Base-by-base conservation (phyloP, 2,888 invertebrate genomes). In the Trichacis sp. region DNA sequence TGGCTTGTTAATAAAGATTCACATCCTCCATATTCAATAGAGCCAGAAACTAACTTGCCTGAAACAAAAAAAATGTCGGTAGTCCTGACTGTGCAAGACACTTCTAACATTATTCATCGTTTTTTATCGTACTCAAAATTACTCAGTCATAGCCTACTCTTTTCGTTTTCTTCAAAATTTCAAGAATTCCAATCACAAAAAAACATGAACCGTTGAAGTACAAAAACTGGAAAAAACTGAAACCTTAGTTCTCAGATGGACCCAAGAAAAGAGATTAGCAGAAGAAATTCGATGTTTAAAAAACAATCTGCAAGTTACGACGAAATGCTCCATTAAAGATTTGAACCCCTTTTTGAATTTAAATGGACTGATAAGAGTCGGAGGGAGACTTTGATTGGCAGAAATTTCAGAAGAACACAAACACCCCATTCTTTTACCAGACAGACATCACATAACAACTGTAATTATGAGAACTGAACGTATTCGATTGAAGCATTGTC, bases 391-490 rank as follows among this genome's bases (percentile, higher is more conserved):
- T 12, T 9, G 17, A 4, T 11, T 20, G 5, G 18, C 55, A 5
- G 4, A 24, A 8, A 24, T 24, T 5, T 8, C 24, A 24, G 24
- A 24, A 8, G 24, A 3, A n/a, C 55, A 48, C 4, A 47, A 42
- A 17, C 14, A 29, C 8, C 55, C 47, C 4, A 20, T 55, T 20
- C 15, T 55, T 12, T 8, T 55, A 2, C 48, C 47, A 17, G 15
- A 38, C 15, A 56, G 49, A 11, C 57, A 49, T 9, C 50, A 50
- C 43, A 57, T 57, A 1, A 57, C 57, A 4, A 12, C 11, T 36
- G 6, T 36, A 2, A 38, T 54, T 24, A 8, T 56, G 9, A 1
- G 33, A 19, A 15, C 30, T 0, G 58, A 59, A 36, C 58, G 51
- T 11, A 6, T 29, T 1, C 51, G 43, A 5, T 17, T 48, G 1